phyloP scores from a whole-genome alignment of 2,888 invertebrate genomes.

The Drosophila rellima region DNA sequence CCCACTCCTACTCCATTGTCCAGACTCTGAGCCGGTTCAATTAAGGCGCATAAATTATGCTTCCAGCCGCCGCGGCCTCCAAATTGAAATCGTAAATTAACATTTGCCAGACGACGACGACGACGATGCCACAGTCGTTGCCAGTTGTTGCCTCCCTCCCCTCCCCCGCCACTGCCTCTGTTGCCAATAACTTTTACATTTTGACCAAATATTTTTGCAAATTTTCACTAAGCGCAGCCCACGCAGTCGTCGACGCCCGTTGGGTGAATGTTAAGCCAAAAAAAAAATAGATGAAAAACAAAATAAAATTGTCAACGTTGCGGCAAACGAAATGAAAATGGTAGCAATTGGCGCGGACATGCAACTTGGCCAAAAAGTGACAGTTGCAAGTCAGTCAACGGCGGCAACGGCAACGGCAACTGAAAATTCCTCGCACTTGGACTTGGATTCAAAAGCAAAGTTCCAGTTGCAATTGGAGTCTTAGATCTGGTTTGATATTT shows the following conservation, averaged over 20 bases:
- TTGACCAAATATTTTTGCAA: slow-evolving; percentile 82
- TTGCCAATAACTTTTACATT: slow-evolving; percentile 79
- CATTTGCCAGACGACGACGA: slow-evolving; percentile 68
- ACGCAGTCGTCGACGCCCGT: slow-evolving; percentile 72
- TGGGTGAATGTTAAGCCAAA: slow-evolving; percentile 61
- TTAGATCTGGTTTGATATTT: slow-evolving; percentile 54
- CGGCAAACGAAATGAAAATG: slow-evolving; percentile 79
- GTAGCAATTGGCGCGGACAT: slow-evolving; percentile 78
- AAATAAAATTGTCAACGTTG: slow-evolving; percentile 70
- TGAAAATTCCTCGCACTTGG: slow-evolving; percentile 38
- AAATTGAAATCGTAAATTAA: slow-evolving; percentile 83
- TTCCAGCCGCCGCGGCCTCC: slow-evolving; percentile 67
- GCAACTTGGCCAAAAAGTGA: slow-evolving; percentile 77
- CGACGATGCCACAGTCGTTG: background rate
- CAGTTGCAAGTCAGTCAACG: slow-evolving; percentile 78
- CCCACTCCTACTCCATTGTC: slow-evolving; percentile 32
- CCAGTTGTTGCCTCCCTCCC: background rate
- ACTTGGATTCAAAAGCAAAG: slow-evolving; percentile 2
- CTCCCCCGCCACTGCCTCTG: slow-evolving; percentile 4
- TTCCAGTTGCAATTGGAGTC: background rate
- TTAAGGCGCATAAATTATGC: slow-evolving; percentile 82
- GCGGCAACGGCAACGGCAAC: slow-evolving; percentile 24
- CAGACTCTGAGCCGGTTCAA: slow-evolving; percentile 65
- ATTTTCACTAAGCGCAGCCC: slow-evolving; percentile 80
- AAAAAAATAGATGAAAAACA: slow-evolving; percentile 25